A percentile compares a stretch with the other conserved stretches of the same genome.
Evolutionary conservation across 2,888 invertebrate genomes (phyloP).

Genomic region (Leucozona laternaria): DNA sequence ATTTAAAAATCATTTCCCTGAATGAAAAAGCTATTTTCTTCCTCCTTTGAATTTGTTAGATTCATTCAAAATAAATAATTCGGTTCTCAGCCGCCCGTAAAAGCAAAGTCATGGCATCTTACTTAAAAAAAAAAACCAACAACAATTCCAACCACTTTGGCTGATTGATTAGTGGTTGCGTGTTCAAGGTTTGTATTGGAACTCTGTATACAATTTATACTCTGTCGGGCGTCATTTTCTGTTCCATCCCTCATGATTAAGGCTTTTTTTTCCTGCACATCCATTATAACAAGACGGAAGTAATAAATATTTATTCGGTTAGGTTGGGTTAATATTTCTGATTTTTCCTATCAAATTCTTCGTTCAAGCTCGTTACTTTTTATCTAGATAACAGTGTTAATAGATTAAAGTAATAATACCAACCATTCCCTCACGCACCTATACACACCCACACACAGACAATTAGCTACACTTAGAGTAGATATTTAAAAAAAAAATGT

Average conservation of each 20-base stretch:
- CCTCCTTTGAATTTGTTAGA: neutral
- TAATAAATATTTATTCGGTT: conserved; percentile 16
- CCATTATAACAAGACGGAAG: conserved; percentile 14
- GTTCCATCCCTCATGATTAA: conserved; percentile 15
- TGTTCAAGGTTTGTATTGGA: conserved; percentile 7
- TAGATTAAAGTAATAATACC: conserved; percentile 8
- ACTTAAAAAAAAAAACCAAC: neutral
- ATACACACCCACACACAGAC: neutral
- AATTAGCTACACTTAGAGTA: neutral
- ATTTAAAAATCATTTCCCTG: neutral
- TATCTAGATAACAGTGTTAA: conserved; percentile 4
- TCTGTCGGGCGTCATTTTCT: neutral
- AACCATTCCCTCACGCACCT: neutral
- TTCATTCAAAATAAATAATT: conserved; percentile 8
- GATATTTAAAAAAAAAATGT: too few species aligned
- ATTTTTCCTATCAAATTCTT: conserved; percentile 2
- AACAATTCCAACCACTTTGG: conserved; percentile 19
- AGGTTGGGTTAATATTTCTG: conserved; percentile 15
- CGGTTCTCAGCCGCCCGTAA: neutral
- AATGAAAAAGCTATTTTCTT: neutral
- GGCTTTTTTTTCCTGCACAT: neutral
- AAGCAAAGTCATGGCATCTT: neutral
- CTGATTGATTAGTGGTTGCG: conserved; percentile 25
- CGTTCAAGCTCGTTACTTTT: conserved; percentile 2
- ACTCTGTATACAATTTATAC: neutral